phyloP scores from a whole-genome alignment of 64 coral and sea anemone species.

The Anthopleura sola region DNA sequence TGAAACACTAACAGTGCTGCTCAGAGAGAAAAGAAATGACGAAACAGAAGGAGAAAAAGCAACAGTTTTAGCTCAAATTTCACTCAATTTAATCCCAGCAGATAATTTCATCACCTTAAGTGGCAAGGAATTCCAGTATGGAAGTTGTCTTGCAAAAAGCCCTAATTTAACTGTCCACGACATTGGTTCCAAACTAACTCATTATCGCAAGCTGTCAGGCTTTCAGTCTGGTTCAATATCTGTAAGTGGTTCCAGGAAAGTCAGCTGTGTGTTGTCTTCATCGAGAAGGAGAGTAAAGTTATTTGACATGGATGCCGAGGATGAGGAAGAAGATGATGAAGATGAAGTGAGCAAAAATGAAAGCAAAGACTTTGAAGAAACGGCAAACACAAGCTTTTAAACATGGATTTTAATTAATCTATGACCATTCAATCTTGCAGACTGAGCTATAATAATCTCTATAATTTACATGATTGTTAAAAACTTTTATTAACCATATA shows the following conservation, averaged over 20 bases:
- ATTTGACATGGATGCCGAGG: conserved; percentile 96
- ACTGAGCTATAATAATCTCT: too few relatives aligned
- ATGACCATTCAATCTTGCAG: too few relatives aligned
- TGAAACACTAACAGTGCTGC: conserved; percentile 64
- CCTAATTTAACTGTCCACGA: neutral
- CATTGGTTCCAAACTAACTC: conserved; percentile 59
- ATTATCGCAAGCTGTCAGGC: conserved; percentile 57
- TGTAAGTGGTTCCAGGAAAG: conserved; percentile 87
- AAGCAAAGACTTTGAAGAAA: conserved; percentile 15
- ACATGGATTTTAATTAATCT: neutral
- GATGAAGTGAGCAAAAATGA: conserved; percentile 32
- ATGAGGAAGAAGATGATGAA: conserved; percentile 78
- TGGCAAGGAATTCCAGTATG: neutral
- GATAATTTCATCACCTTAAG: conserved; percentile 7
- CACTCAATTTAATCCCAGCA: conserved; percentile 21
- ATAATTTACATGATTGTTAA: too few relatives aligned
- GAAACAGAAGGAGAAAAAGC: conserved; percentile 15
- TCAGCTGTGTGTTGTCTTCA: conserved; percentile 65
- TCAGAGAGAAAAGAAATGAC: conserved; percentile 23
- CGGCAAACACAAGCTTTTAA: neutral
- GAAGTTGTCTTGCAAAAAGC: neutral
- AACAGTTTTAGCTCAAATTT: conserved; percentile 71
- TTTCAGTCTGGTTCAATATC: conserved; percentile 61
- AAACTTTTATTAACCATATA: too few relatives aligned
- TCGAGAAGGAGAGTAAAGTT: conserved; percentile 50